Conservation (phyloP, 2,888 invertebrate species). For the Cephus nigrinus region DNA sequence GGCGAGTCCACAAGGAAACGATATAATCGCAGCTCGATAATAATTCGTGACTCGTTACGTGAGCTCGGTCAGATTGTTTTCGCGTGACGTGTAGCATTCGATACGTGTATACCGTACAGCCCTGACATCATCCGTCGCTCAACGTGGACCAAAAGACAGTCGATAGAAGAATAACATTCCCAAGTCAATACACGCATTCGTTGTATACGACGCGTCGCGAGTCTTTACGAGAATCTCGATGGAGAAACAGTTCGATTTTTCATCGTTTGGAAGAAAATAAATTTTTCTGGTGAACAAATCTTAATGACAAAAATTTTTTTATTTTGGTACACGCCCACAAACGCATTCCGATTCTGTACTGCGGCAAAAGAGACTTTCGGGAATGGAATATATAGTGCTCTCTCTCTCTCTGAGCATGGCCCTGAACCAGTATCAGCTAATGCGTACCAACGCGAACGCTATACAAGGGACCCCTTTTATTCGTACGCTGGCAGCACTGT, state of each 20-base stretch:
- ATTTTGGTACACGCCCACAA: not conserved
- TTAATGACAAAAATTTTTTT: no score
- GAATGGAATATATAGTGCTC: not conserved
- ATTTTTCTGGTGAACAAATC: not conserved
- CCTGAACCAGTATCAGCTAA: not conserved
- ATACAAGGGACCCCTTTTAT: not conserved
- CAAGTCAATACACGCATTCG: not conserved
- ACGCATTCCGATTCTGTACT: not conserved
- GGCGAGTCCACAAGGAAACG: conserved; percentile 69
- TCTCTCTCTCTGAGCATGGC: not conserved
- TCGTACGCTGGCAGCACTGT: not conserved
- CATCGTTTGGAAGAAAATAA: not conserved
- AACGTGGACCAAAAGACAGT: not conserved
- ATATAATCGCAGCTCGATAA: not conserved
- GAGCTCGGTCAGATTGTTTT: not conserved
- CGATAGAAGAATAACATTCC: not conserved
- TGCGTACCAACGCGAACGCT: not conserved
- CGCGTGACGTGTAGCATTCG: not conserved
- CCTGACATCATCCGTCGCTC: not conserved
- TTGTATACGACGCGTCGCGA: not conserved
- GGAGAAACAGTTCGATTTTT: not conserved
- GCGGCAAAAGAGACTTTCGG: not conserved
- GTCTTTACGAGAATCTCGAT: not conserved
- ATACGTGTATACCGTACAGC: not conserved
- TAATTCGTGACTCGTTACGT: conserved; percentile 7